Percentiles rank a stretch among this genome's conserved stretches.
phyloP scores from a whole-genome alignment of 2,797 vertebrate genomes.

The Scolopax bukidnonensis region DNA sequence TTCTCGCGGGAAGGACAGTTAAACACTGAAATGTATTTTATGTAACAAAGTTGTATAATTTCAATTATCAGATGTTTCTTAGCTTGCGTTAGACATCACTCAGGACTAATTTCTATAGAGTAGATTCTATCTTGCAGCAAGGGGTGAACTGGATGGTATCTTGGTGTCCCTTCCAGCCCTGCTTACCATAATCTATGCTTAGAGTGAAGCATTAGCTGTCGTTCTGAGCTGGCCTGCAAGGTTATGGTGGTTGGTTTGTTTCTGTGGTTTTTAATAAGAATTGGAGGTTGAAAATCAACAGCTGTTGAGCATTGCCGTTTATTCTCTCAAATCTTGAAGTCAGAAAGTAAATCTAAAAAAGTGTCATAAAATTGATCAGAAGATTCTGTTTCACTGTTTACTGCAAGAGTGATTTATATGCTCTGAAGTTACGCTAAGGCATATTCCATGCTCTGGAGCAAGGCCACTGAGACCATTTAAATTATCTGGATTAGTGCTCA shows the following conservation, averaged over 20 bases:
- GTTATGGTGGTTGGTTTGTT: neutral
- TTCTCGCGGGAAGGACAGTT: neutral
- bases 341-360: neutral
- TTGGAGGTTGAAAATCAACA: neutral
- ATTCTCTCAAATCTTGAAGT: neutral
- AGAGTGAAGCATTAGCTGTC: neutral
- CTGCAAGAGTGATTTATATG: neutral
- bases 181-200: neutral
- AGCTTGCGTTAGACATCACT: neutral
- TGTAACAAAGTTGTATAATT: neutral
- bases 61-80: neutral
- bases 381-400: neutral
- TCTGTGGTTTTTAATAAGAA: neutral
- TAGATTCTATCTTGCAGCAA: neutral
- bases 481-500: neutral
- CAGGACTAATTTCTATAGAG: neutral
- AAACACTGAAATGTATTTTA: neutral
- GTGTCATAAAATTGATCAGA: neutral
- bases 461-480: neutral
- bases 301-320: neutral
- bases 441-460: neutral
- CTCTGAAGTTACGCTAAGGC: neutral
- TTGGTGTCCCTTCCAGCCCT: neutral
- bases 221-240: neutral
- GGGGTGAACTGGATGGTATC: neutral